Base-by-base conservation (phyloP, 2,113 vertebrate species). In the Muntiacus muntjak region DNA sequence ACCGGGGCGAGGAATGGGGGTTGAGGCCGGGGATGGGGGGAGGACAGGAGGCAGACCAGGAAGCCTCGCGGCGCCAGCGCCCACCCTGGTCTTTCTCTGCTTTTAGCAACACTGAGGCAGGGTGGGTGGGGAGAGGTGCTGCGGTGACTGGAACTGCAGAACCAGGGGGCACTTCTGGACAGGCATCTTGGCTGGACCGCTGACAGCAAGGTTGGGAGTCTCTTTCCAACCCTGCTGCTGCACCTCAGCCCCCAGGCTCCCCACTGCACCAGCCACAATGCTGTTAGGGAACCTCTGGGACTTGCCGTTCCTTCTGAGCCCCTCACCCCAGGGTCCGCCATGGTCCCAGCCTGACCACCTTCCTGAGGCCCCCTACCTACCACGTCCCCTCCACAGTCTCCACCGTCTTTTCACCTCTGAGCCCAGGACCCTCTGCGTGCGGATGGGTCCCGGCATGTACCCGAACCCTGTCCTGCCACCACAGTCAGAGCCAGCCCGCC, bases 1-100 rank as follows among this genome's bases (percentile, higher is more conserved):
- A 19, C 30, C 0, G 7, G 64, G 13, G 40, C 0, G 11, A 28
- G 28, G 28, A 36, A 23, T 0, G 8, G 62, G 9, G 47, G 9
- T 54, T 1, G 11, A 14, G 43, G 74, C 6, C 1, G 7, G 23
- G 26, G 28, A 1, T 21, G 28, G 91, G 7, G 7, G 15, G 33
- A 76, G 54, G 45, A 10, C 6, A 25, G 43, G 43, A 64, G 28
- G 87, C 7, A 23, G 21, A 21, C 33, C 16, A 1, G 36, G 45
- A 87, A 25, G 28, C 25, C 5, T n/a, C 2, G 6, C 16, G 8
- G n/a, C 5, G 9, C 33, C 43, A 19, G 9, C 1, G 15, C 43
- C 47, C 43, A 40, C 40, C 30, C 25, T 1, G 21, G 15, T 12
- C 76, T 64, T 62, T 28, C 91, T 15, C 91, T 19, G 43, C 15